Base-by-base conservation (phyloP, 2,888 invertebrate species). In the Cyaniris semiargus region DNA sequence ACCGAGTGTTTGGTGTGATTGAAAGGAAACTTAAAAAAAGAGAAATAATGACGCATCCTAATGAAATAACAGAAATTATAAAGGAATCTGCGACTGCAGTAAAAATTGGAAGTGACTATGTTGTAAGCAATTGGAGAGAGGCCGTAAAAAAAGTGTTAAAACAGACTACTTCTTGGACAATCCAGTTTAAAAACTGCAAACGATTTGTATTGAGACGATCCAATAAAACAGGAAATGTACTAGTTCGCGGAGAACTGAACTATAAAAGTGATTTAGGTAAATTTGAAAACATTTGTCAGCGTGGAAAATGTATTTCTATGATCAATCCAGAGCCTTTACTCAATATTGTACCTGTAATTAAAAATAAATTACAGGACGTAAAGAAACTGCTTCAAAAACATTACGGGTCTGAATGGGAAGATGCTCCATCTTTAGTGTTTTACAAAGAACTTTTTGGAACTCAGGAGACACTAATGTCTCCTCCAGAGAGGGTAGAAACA, bases 131-230 rank as follows among this genome's bases (percentile, higher is more conserved):
- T 38, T 78, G 77, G 76, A 78, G 77, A 76, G 75, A 66, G 70
- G 76, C 74, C 53, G 56, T 72, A 3, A 74, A 75, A 48, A 75
- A 21, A 77, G 44, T 76, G 31, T 44, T 79, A 31, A 79, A 76
- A 76, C 56, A 56, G 15, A 56, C 56, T 13, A 56, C 77, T 77
- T 76, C 78, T 77, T 76, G 78, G 76, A 3, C 78, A 76, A 58
- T 79, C 74, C 78, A 78, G 77, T 76, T 78, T 58, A 79, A 77
- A 77, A 76, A 79, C 48, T 78, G 70, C 70, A 79, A 79, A 76
- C 53, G 76, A 15, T 74, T 78, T 48, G 70, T 76, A 75, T 74
- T 76, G 23, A 78, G 75, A 66, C 66, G 78, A 56, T 76, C 72
- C 66, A 74, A 78, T 48, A 60, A 60, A 77, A 8, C 38, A 66